Conservation (phyloP, 2,888 invertebrate species). For the Oscheius sp. region DNA sequence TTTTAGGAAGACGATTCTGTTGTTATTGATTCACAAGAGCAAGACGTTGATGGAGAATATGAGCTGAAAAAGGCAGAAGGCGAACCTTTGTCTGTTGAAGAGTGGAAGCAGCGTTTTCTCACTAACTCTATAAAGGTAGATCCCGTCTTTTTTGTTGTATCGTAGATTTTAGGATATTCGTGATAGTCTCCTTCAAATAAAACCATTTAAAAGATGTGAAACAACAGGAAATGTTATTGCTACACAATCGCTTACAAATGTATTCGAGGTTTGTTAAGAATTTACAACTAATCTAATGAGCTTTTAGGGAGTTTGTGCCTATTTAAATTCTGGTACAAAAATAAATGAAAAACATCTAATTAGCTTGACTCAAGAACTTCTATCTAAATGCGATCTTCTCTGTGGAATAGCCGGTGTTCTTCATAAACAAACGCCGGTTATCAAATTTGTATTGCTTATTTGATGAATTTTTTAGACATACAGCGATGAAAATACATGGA, state of each 20-base stretch:
- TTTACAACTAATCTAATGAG: neutral
- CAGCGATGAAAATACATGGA: constrained; percentile 35
- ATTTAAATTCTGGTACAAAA: constrained; percentile 37
- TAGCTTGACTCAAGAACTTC: constrained; percentile 37
- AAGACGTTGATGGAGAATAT: constrained; percentile 35
- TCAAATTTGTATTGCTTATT: neutral
- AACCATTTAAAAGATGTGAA: constrained; percentile 21
- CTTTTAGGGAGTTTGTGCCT: constrained; percentile 40
- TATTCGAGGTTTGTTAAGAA: constrained; percentile 30
- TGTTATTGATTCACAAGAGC: neutral
- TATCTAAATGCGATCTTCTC: constrained; percentile 44
- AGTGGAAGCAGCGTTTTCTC: constrained; percentile 43
- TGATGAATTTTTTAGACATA: constrained; percentile 27
- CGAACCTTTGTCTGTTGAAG: constrained; percentile 19
- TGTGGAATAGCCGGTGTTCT: constrained; percentile 36
- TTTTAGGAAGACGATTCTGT: neutral
- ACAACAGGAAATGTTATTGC: constrained; percentile 5
- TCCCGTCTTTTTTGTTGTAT: neutral
- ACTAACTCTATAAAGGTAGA: neutral
- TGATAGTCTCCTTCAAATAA: constrained; percentile 1
- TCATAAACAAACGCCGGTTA: constrained; percentile 15
- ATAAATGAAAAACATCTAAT: constrained; percentile 34
- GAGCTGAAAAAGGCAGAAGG: constrained; percentile 44
- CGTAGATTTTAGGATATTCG: constrained; percentile 39
- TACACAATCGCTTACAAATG: constrained; percentile 37